A percentile compares a stretch with the other conserved stretches of the same genome.
These are phyloP conservation scores for Selene dorsalis DNA, from an alignment of 2,797 vertebrate genomes.

Conservation along the genomic window DNA sequence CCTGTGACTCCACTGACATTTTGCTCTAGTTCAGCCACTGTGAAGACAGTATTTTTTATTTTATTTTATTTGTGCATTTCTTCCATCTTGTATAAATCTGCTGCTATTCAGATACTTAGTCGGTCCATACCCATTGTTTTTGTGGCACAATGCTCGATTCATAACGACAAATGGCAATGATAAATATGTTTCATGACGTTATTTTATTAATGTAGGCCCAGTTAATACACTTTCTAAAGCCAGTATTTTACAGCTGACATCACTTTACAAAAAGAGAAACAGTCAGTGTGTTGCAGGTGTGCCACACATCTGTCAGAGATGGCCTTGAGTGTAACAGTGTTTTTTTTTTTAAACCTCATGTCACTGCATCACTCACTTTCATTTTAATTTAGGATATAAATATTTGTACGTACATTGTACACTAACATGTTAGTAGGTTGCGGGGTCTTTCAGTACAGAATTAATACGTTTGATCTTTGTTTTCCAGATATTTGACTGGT, in stretches of 20 bases:
- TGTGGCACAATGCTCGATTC: neutral
- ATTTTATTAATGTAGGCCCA: neutral
- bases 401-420: neutral
- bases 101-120: neutral
- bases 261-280: neutral
- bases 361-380: neutral
- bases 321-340: neutral
- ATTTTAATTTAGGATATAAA: neutral
- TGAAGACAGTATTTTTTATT: slow-evolving; percentile 53
- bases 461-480: neutral
- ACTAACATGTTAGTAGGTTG: neutral
- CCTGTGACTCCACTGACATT: slow-evolving; percentile 67
- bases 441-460: neutral
- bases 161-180: neutral
- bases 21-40: slow-evolving; percentile 49
- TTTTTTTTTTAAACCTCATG: too few species aligned
- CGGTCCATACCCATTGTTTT: neutral
- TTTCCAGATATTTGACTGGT: slow-evolving; percentile 1
- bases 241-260: neutral
- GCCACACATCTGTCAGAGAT: neutral
- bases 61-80: slow-evolving; percentile 9
- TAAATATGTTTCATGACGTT: neutral
- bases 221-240: neutral
- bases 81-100: slow-evolving; percentile 29
- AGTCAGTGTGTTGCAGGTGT: neutral